These are phyloP conservation scores for Psilanteris sp. DNA, from an alignment of 1,140 invertebrate genomes.

Conservation along the genomic window DNA sequence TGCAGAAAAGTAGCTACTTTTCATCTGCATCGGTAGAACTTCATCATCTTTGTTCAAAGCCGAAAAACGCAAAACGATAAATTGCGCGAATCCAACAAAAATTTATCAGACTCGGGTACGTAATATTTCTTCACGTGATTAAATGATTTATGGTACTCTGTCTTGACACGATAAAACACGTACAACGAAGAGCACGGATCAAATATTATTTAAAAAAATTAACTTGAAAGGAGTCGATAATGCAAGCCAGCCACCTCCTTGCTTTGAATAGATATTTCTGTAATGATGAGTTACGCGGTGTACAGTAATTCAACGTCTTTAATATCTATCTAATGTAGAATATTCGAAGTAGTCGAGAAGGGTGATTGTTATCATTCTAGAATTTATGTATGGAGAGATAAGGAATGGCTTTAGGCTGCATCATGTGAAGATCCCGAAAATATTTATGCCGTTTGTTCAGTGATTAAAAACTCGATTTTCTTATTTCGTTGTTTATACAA, in stretches of 20 bases:
- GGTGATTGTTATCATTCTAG: constrained; percentile 43
- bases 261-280: constrained; percentile 17
- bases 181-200: constrained; percentile 17
- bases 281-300: constrained; percentile 49
- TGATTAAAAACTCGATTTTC: constrained; percentile 6
- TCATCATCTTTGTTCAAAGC: too few species aligned
- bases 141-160: constrained; percentile 33
- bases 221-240: constrained; percentile 34
- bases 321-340: constrained; percentile 53
- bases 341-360: constrained; percentile 40
- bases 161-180: constrained; percentile 50
- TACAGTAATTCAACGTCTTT: constrained; percentile 52
- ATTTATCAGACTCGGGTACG: too few species aligned
- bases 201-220: constrained; percentile 52
- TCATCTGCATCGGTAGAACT: too few species aligned
- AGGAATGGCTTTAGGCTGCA: constrained; percentile 35
- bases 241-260: constrained; percentile 3
- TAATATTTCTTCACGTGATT: too few species aligned
- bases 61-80: too few species aligned
- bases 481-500: neutral
- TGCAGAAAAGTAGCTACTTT: too few species aligned
- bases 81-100: too few species aligned
- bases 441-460: constrained; percentile 19
- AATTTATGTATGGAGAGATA: constrained; percentile 43
- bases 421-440: constrained; percentile 37